phyloP scores from a whole-genome alignment of 2,113 vertebrate species.

The Cottus gobio region DNA sequence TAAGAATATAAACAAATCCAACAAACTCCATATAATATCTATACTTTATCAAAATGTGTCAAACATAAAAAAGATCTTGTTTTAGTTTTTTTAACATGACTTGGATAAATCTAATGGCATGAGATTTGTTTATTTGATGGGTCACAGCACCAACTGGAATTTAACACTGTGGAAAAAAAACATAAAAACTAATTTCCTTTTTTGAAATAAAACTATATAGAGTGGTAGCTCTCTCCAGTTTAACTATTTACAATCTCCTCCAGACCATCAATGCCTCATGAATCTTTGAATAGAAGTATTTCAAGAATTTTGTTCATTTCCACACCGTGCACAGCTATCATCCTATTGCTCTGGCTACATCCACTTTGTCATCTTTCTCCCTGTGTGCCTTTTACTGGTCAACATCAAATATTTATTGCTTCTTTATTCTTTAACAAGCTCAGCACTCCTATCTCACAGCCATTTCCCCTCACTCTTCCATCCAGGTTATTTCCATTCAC shows the following conservation, averaged over 20 bases:
- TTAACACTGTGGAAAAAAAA: constrained; percentile 49
- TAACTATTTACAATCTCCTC: constrained; percentile 77
- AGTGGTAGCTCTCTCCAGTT: constrained; percentile 58
- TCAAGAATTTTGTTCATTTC: constrained; percentile 71
- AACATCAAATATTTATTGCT: constrained; percentile 86
- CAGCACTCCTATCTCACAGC: constrained; percentile 51
- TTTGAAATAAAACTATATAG: constrained; percentile 61
- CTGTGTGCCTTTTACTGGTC: constrained; percentile 69
- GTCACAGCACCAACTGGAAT: constrained; percentile 74
- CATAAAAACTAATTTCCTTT: constrained; percentile 38
- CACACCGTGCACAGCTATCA: constrained; percentile 60
- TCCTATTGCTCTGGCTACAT: constrained; percentile 74
- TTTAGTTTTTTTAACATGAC: constrained; percentile 21
- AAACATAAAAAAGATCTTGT: constrained; percentile 46
- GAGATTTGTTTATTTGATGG: constrained; percentile 49
- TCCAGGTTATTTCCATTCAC: constrained; percentile 46
- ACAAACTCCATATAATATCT: constrained; percentile 62
- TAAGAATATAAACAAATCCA: constrained; percentile 66
- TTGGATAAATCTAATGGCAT: constrained; percentile 56
- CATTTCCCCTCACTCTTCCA: constrained; percentile 24
- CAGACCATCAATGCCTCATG: constrained; percentile 70
- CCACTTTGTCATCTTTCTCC: constrained; percentile 73
- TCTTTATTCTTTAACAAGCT: constrained; percentile 77
- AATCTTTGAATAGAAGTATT: constrained; percentile 72
- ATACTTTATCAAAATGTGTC: constrained; percentile 72